These are phyloP conservation scores for Bovichtus variegatus DNA, from an alignment of 2,797 vertebrate genomes.

Conservation along the genomic window DNA sequence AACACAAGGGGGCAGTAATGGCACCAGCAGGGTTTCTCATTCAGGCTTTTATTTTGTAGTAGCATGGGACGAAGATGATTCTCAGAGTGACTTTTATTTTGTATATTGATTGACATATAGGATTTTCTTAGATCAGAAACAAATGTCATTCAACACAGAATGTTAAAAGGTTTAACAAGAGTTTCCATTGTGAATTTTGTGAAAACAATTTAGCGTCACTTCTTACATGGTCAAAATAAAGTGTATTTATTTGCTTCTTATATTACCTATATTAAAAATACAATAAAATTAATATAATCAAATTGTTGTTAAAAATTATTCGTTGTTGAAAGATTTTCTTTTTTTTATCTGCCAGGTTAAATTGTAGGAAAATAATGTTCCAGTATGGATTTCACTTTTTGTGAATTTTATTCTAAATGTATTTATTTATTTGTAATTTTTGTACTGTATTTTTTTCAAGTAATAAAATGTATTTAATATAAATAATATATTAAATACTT, in stretches of 20 bases:
- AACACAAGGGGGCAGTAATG: constrained; percentile 79
- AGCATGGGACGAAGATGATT: not conserved
- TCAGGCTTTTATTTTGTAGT: constrained; percentile 36
- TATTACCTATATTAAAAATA: too few species aligned
- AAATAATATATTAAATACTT: too few species aligned
- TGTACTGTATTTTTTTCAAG: not conserved
- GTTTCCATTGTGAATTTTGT: not conserved
- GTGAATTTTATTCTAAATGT: not conserved
- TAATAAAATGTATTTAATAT: too few species aligned
- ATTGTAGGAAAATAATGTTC: not conserved
- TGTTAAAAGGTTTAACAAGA: not conserved
- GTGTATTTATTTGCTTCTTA: not conserved
- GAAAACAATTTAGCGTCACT: too few species aligned
- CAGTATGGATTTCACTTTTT: not conserved
- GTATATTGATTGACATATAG: not conserved
- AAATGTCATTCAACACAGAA: not conserved
- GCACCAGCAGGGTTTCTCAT: not conserved
- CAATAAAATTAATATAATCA: not conserved
- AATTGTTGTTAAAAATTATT: not conserved
- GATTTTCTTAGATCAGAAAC: not conserved
- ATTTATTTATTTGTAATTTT: not conserved
- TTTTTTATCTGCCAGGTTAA: not conserved
- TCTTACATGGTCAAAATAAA: too few species aligned
- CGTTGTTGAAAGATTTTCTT: too few species aligned
- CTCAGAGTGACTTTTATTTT: constrained; percentile 14